Evolutionary conservation across 2,888 invertebrate genomes (phyloP), one percentile per base, ranked within the genome.

Genomic region (Patella caerulea): DNA sequence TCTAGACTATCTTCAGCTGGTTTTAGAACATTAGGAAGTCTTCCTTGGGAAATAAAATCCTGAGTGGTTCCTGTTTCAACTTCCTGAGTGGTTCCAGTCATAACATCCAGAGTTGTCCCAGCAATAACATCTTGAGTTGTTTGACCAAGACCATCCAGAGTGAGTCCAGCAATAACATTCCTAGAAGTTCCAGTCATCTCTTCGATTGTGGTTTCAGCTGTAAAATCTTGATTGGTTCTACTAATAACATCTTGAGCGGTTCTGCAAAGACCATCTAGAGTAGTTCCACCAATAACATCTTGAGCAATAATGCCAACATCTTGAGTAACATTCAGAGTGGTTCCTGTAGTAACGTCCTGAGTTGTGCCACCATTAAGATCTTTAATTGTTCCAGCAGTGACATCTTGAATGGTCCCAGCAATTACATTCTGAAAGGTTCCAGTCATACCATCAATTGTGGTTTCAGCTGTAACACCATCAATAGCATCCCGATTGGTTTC

Each of bases 61-160:
- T 56, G 56, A 56, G 56, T n/a, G n/a, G n/a, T 56, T 56, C 56
- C n/a, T n/a, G n/a, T 56, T n/a, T 14, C n/a, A 56, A 56, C 56
- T 17, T n/a, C 56, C 56, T 56, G 56, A 14, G 56, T 56, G 15
- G n/a, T 56, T 56, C n/a, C 17, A 56, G n/a, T n/a, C 14, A 17
- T 56, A 17, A n/a, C 56, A 56, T 56, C 56, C 56, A 17, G 56
- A 56, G 56, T 56, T 14, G 56, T 17, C n/a, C 56, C n/a, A 56
- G 56, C 56, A 56, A n/a, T 56, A 56, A 56, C 15, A 56, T 56
- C 56, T n/a, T 56, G 56, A 56, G 14, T 56, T 14, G 34, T 34
- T 34, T 34, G 34, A 34, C 34, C 34, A 34, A 34, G 34, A 34
- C 34, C 34, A 34, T 34, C 34, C 34, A 34, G 34, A 34, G 34